Evolutionary conservation across 2,797 vertebrate species (phyloP), one percentile per base, ranked within the genome.

Genomic region (Liasis olivaceus): DNA sequence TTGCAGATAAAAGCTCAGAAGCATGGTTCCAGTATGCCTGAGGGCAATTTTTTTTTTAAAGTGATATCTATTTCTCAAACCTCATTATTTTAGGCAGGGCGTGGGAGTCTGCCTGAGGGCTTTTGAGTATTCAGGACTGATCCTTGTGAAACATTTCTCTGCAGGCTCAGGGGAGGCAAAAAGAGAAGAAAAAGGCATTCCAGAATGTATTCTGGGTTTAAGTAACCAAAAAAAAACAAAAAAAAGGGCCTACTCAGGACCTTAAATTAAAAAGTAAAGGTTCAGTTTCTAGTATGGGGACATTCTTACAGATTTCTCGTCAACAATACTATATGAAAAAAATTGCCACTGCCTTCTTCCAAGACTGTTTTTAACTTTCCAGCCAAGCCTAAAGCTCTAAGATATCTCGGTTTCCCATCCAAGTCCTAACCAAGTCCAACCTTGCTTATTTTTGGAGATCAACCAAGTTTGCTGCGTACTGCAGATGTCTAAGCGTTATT

Each of bases 11-110:
- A 89, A 72, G 20, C 88, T 54, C 88, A 87, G 51, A 90, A 60
- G 63, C 28, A 92, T 6, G 56, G 92, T 72, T 90, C 84, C 64
- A 72, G 20, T 54, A 86, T 42, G 28, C 54, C 88, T 3, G 2
- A 62, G 85, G 92, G 92, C 84, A 86, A 59, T n/a, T 72, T 22
- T 59, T 3, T 60, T 66, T 69, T 69, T 66, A 0, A 5, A 51
- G 24, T 42, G 36, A 87, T 90, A 62, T 26, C 63, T 59, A 42
- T 72, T 42, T 86, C 63, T 90, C 54, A 92, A 72, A 90, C 51
- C 81, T 87, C 84, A 90, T 92, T 90, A 92, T 47, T 72, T 92
- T 36, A 89, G 63, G 56, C 42, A 72, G 88, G 81, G 88, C 12
- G 56, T 54, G 88, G 63, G 84, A 90, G 92, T 87, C 56, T 87